These are phyloP conservation scores for Lysandra coridon DNA, from an alignment of 2,888 invertebrate species.

Conservation along the genomic window DNA sequence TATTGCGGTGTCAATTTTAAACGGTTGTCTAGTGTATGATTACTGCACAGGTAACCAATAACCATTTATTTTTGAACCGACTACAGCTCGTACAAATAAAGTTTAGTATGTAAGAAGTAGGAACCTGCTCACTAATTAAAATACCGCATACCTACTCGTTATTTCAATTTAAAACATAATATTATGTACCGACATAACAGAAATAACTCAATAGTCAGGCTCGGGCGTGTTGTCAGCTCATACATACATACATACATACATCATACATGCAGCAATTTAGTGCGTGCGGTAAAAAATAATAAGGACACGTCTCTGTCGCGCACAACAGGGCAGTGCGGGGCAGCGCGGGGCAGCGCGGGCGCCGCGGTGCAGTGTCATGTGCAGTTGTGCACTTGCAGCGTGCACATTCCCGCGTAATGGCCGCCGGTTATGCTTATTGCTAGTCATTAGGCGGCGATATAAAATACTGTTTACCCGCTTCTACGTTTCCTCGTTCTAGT, in stretches of 20 bases:
- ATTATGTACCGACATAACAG: background rate
- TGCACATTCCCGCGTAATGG: conserved; percentile 7
- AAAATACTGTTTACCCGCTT: conserved; percentile 1
- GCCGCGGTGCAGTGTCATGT: background rate
- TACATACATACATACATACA: background rate
- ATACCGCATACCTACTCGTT: background rate
- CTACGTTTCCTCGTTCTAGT: background rate
- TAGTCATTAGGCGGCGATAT: background rate
- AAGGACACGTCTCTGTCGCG: conserved; percentile 3
- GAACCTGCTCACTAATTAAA: background rate
- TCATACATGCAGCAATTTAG: background rate
- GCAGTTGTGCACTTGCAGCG: background rate
- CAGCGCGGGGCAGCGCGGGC: no score
- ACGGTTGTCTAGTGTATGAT: background rate
- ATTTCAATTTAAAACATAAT: background rate
- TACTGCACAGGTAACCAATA: background rate
- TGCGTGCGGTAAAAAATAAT: background rate
- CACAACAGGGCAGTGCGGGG: background rate
- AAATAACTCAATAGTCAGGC: conserved; percentile 3
- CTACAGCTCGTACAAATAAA: background rate
- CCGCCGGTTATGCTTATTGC: background rate
- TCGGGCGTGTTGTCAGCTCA: background rate
- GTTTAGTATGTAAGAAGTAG: background rate
- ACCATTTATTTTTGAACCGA: background rate
- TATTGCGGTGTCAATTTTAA: no score